Base-by-base conservation (phyloP, 2,888 invertebrate species). In the Rhagium mordax region DNA sequence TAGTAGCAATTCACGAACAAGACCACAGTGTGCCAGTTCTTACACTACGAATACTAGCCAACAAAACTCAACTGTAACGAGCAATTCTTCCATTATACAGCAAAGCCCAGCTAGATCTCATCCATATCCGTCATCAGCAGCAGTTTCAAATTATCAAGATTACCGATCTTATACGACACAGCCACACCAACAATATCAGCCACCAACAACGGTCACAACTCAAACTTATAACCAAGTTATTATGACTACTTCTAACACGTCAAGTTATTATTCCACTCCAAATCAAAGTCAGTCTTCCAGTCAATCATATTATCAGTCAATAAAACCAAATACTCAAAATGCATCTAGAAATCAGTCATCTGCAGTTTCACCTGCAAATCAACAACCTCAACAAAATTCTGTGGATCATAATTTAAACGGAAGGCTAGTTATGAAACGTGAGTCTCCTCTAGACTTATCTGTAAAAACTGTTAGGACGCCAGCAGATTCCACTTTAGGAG, bases 391-490 rank as follows among this genome's bases (percentile, higher is more conserved):
- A 13, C 78, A 78, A 51, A 53, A 62, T 53, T 21, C 69, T n/a
- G 20, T 65, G 1, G 72, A 66, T 18, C 64, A 65, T 13, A 80
- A 71, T 59, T 48, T 73, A 16, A 78, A 72, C 55, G 77, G 74
- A 15, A 69, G 77, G 57, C 61, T 79, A 7, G 82, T 87, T 72
- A 86, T 86, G 41, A 94, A 93, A 84, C 90, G 93, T 47, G 94
- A 94, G 86, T 95, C 95, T 8, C 96, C 96, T 0, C 88, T 97
- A 73, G 97, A 97, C 88, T 89, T 97, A 66, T 96, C 96, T 0
- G 95, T 96, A 57, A 96, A 96, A 86, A 96, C 96, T 0, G 93
- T 96, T 0, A 93, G 95, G 85, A 96, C 96, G 64, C 94, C 95
- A 3, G 96, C 96, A 0, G 96, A 96, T 87, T 96, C 96, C 0